These are phyloP conservation scores for sheep (Ovis aries) DNA, from an alignment of 2,113 vertebrate species.

Conservation along the genomic window ARS-UI_Ramb_v3.0 NC_056068.1:42582001-42582500, in stretches of 20 bases:
- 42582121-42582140: background rate
- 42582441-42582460: background rate
- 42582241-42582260: background rate
- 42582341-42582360: slow-evolving; percentile 6
- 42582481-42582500: slow-evolving; percentile 9
- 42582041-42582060: background rate
- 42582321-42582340: slow-evolving; percentile 51
- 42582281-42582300: background rate
- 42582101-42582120: background rate
- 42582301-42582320: slow-evolving; percentile 2
- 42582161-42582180: background rate
- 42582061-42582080: background rate
- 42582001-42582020: background rate
- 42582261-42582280: slow-evolving; percentile 15
- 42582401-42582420: slow-evolving; percentile 32
- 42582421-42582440: slow-evolving; percentile 13
- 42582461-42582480: background rate
- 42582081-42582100: background rate
- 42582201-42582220: slow-evolving; percentile 9
- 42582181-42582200: slow-evolving; percentile 15
- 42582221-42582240: background rate
- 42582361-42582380: slow-evolving; percentile 29
- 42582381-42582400: slow-evolving; percentile 8
- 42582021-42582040: background rate
- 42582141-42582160: background rate